A percentile compares a stretch with the other conserved stretches of the same genome.
These are phyloP conservation scores for Halcyon chelicuti DNA, from an alignment of 2,797 vertebrate genomes.

Conservation along the genomic window DNA sequence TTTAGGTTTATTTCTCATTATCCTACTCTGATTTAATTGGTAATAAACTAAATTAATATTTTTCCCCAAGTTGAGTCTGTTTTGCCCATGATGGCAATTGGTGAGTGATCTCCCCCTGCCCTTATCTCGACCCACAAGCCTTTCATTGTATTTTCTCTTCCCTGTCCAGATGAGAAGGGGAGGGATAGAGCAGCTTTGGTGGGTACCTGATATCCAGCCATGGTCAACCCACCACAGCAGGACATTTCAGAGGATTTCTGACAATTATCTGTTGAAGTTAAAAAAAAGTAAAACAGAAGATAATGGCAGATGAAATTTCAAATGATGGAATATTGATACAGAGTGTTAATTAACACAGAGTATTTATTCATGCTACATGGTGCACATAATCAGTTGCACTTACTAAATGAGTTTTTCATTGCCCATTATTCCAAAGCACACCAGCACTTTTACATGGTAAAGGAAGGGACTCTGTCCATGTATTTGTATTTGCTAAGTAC, in stretches of 20 bases:
- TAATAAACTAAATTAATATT: neutral
- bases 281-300: neutral
- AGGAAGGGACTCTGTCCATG: neutral
- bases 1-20: too few species aligned
- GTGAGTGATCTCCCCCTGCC: too few species aligned
- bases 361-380: neutral
- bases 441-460: neutral
- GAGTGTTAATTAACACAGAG: neutral
- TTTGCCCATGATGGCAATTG: too few species aligned
- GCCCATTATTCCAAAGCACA: neutral
- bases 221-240: neutral
- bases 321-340: neutral
- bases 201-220: neutral
- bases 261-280: neutral
- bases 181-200: neutral
- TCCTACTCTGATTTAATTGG: neutral
- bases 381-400: neutral
- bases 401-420: slow-evolving; percentile 18
- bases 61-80: too few species aligned
- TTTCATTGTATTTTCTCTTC: too few species aligned
- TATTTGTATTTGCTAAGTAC: neutral
- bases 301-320: neutral
- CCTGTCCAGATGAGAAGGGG: neutral
- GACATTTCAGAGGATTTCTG: neutral
- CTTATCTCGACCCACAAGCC: too few species aligned